A percentile compares a stretch with the other conserved stretches of the same genome.
These are phyloP conservation scores for Champsocephalus esox DNA, from an alignment of 2,797 vertebrate species.

Conservation along the genomic window DNA sequence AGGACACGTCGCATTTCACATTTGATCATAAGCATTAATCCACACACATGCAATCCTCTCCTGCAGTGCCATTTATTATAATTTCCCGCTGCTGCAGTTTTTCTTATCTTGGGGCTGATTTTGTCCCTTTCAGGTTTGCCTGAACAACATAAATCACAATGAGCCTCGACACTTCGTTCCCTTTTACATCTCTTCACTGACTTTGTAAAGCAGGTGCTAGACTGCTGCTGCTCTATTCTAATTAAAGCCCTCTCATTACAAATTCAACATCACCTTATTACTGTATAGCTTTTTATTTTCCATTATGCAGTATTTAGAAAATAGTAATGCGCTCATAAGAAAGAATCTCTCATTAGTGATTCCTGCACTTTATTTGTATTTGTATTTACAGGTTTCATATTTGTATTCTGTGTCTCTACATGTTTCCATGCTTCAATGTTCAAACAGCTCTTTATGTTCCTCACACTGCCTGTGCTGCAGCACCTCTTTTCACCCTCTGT, in stretches of 20 bases:
- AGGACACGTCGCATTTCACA: constrained; percentile 24
- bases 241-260: constrained; percentile 40
- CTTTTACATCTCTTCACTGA: constrained; percentile 32
- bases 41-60: constrained; percentile 18
- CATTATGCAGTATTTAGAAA: constrained; percentile 27
- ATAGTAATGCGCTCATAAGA: constrained; percentile 4
- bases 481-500: too few species aligned
- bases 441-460: too few species aligned
- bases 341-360: not conserved
- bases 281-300: constrained; percentile 21
- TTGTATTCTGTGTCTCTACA: too few species aligned
- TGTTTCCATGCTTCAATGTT: too few species aligned
- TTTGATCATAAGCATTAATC: constrained; percentile 39
- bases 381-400: too few species aligned
- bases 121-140: constrained; percentile 40
- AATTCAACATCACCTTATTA: constrained; percentile 8
- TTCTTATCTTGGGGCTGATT: constrained; percentile 33
- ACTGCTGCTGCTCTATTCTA: constrained; percentile 32
- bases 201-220: constrained; percentile 17
- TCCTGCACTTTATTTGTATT: too few species aligned
- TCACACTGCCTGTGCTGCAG: too few species aligned
- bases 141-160: constrained; percentile 69
- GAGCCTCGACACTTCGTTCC: constrained; percentile 24
- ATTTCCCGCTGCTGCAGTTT: constrained; percentile 40
- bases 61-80: constrained; percentile 47